Conservation (phyloP, 2,888 invertebrate species). For the Branchellion lobata region DNA sequence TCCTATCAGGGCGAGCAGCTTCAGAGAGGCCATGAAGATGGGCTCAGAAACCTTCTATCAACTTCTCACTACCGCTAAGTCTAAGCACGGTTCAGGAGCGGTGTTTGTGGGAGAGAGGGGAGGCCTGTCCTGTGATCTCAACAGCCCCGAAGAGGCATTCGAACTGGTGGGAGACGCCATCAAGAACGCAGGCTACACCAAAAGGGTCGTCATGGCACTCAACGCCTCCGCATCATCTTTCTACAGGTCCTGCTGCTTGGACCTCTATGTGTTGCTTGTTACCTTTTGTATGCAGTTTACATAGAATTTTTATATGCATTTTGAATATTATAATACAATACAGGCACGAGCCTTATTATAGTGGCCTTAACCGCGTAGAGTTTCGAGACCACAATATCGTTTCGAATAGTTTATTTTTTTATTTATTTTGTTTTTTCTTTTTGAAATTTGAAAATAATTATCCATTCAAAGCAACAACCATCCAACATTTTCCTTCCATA, state of each 20-base stretch:
- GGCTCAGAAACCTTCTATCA: slow-evolving; percentile 93
- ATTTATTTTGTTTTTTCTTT: too few relatives aligned
- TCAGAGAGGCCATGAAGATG: slow-evolving; percentile 97
- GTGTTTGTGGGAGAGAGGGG: slow-evolving; percentile 32
- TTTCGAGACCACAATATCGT: too few relatives aligned
- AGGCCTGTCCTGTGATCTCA: slow-evolving; percentile 15
- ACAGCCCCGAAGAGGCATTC: slow-evolving; percentile 28
- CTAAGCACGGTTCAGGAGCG: slow-evolving; percentile 62
- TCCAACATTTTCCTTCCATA: too few relatives aligned
- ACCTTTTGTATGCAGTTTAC: too few relatives aligned
- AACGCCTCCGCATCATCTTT: slow-evolving; percentile 28
- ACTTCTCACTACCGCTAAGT: slow-evolving; percentile 87
- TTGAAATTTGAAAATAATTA: too few relatives aligned
- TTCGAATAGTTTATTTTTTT: too few relatives aligned
- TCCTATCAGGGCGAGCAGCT: slow-evolving; percentile 86
- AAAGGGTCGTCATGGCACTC: slow-evolving; percentile 21
- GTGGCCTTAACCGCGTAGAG: too few relatives aligned
- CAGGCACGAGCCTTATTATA: too few relatives aligned
- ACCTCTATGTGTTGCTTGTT: too few relatives aligned
- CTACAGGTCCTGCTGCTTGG: slow-evolving; percentile 16
- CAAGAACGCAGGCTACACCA: slow-evolving; percentile 37
- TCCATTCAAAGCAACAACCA: too few relatives aligned
- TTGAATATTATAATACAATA: too few relatives aligned
- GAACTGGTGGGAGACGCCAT: slow-evolving; percentile 40
- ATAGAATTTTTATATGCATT: too few relatives aligned